Evolutionary conservation across 1,140 invertebrate genomes (phyloP).

Genomic region (Yoshiicerus persimilis): DNA sequence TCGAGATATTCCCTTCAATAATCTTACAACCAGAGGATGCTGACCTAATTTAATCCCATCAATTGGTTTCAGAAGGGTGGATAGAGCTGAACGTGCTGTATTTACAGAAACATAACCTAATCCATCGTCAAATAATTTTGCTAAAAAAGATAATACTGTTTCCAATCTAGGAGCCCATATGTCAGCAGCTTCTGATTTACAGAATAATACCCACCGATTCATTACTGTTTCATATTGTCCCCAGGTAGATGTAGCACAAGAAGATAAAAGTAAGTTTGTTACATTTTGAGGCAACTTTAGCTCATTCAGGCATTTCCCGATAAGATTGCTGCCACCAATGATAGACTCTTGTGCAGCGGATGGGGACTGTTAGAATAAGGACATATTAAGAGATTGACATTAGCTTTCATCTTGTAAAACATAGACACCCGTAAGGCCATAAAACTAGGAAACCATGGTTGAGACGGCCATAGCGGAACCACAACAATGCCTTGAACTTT

Average conservation of each 20-base stretch:
- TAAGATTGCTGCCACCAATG: neutral
- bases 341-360: neutral
- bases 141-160: neutral
- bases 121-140: neutral
- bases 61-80: neutral
- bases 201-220: neutral
- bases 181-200: too few relatives aligned
- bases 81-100: neutral
- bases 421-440: neutral
- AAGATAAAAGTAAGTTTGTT: neutral
- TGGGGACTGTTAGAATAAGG: neutral
- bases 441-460: constrained; percentile 25
- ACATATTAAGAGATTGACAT: neutral
- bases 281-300: too few relatives aligned
- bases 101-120: neutral
- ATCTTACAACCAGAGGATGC: neutral
- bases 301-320: neutral
- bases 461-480: neutral
- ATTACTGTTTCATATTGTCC: neutral
- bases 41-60: neutral
- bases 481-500: constrained; percentile 26
- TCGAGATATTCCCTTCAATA: constrained; percentile 20
- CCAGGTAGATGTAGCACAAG: neutral
- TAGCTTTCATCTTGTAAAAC: neutral
- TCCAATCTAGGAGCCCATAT: neutral